Base-by-base conservation (phyloP, 2,888 invertebrate species). In the Phanerotoma sp. region DNA sequence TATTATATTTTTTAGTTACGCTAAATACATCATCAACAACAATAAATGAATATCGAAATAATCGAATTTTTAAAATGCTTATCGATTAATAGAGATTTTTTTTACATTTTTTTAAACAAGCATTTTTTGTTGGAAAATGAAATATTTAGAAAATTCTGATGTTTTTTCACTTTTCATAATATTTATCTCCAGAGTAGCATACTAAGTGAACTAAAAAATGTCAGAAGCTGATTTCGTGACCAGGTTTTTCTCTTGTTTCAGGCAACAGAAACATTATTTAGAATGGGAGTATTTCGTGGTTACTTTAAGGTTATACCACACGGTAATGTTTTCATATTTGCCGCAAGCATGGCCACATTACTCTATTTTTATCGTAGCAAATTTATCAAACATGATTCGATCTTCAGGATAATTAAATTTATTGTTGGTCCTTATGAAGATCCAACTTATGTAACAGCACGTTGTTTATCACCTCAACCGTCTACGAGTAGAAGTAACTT, bases 221-320 rank as follows among this genome's bases (percentile, higher is more conserved):
- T n/a, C n/a, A n/a, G n/a, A n/a, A n/a, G n/a, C n/a, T n/a, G n/a
- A n/a, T n/a, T n/a, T n/a, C n/a, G n/a, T n/a, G n/a, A n/a, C n/a
- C n/a, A n/a, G n/a, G 4, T 20, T 15, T 42, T 25, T 40, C 28
- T 37, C 21, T 32, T 38, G 56, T 68, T 73, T 47, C 59, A 84
- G 78, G 91, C 91, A 3, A 87, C 89, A 2, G 91, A 91, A 78
- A 86, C 89, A 1, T 71, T 89, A 18, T 91, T 87, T 80, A 83
- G 84, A 62, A 89, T 90, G 86, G 82, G 84, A 4, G 80, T 83
- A 25, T 80, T 83, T 32, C 79, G 89, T 57, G 84, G 85, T 50
- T 80, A 84, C 67, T 81, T 86, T 21, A 79, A 78, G 28, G 82
- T 83, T 15, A 75, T 89, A 57, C 82, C 82, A 13, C 77, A 83